A percentile compares a stretch with the other conserved stretches of the same genome.
phyloP scores from a whole-genome alignment of 2,797 vertebrate genomes.

The Cynopterus sphinx region DNA sequence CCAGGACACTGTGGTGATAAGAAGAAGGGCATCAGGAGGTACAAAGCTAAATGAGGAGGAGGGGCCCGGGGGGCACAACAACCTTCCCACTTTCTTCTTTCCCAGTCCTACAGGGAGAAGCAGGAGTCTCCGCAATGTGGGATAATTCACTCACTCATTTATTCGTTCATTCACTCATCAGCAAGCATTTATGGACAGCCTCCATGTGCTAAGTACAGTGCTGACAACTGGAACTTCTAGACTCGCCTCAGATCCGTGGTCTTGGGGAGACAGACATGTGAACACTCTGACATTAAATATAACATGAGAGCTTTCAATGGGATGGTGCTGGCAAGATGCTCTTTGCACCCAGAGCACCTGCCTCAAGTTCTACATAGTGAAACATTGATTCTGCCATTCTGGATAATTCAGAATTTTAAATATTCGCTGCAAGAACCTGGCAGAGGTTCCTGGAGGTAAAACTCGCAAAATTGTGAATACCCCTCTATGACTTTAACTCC shows the following conservation, averaged over 20 bases:
- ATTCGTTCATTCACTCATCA: neutral
- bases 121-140: neutral
- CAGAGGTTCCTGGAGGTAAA: no score
- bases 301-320: rapidly evolving
- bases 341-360: neutral
- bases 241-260: rapidly evolving
- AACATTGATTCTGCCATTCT: rapidly evolving
- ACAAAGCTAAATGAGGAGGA: no score
- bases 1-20: rapidly evolving
- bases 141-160: neutral
- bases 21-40: rapidly evolving
- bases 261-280: neutral
- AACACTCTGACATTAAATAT: neutral
- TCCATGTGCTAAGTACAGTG: no score
- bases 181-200: neutral
- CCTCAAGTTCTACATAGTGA: no score
- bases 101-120: neutral
- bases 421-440: no score
- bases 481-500: no score
- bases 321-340: neutral
- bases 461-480: no score
- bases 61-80: rapidly evolving
- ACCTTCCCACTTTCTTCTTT: neutral
- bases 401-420: no score
- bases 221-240: neutral